phyloP scores from a whole-genome alignment of 2,113 vertebrate species.

The Saguinus imperator region DNA sequence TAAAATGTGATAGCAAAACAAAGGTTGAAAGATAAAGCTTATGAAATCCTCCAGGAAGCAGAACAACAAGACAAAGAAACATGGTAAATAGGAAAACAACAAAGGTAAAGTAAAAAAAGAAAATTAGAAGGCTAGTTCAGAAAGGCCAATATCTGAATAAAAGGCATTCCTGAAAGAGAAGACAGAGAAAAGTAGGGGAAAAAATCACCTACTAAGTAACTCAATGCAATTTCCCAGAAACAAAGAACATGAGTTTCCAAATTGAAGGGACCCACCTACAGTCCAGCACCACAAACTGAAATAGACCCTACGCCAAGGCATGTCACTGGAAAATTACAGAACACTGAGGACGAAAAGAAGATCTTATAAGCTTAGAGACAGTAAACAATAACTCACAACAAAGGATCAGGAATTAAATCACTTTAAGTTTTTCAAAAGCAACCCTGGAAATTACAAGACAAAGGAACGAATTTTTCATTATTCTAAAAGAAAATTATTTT shows the following conservation, averaged over 20 bases:
- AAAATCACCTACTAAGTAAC: not conserved
- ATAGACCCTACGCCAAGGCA: not conserved
- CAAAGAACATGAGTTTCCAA: not conserved
- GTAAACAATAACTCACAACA: conserved; percentile 35
- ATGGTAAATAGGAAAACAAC: not conserved
- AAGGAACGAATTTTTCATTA: conserved; percentile 42
- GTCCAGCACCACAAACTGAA: not conserved
- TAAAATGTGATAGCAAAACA: conserved; percentile 14
- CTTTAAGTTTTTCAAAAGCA: conserved; percentile 48
- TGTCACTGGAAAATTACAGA: conserved; percentile 8
- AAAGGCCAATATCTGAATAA: not conserved
- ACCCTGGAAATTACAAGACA: conserved; percentile 7
- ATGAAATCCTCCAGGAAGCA: not conserved
- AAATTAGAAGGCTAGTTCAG: not conserved
- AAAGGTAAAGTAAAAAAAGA: not conserved
- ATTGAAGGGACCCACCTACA: not conserved
- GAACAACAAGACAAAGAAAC: conserved; percentile 24
- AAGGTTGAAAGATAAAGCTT: not conserved
- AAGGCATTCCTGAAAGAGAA: not conserved
- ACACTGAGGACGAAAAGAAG: not conserved
- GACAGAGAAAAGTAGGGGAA: not conserved
- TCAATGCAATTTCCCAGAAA: conserved; percentile 8
- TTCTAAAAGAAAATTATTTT: conserved; percentile 29
- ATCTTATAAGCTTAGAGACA: not conserved
- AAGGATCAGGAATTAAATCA: not conserved